phyloP scores from a whole-genome alignment of 1,140 invertebrate species.

The Mactra quadrangularis region DNA sequence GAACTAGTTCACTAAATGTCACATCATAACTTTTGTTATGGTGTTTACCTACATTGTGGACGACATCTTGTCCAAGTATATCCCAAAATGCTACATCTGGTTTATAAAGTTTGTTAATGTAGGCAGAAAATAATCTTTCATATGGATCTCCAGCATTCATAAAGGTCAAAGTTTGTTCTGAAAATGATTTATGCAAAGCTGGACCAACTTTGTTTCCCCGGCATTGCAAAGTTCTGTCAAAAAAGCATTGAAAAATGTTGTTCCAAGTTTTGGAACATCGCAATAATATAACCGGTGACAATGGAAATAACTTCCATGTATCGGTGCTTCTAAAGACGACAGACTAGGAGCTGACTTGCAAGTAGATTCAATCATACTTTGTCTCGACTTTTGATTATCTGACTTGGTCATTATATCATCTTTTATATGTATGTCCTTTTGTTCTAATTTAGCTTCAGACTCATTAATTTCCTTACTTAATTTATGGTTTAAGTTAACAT shows the following conservation, averaged over 20 bases:
- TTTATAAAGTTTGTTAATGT: conserved; percentile 51
- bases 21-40: conserved; percentile 17
- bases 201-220: neutral
- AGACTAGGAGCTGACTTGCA: too few species aligned
- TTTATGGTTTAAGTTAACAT: too few species aligned
- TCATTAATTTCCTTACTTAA: too few species aligned
- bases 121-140: conserved; percentile 33
- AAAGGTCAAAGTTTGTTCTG: neutral
- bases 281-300: neutral
- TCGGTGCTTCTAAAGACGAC: too few species aligned
- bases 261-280: conserved; percentile 14
- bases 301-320: too few species aligned
- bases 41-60: conserved; percentile 32
- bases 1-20: conserved; percentile 55
- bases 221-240: neutral
- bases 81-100: conserved; percentile 35
- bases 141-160: conserved; percentile 54
- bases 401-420: too few species aligned
- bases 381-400: too few species aligned
- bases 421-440: too few species aligned
- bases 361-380: too few species aligned
- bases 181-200: too few species aligned
- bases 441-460: too few species aligned
- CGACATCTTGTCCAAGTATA: conserved; percentile 51
- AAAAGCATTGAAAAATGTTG: conserved; percentile 1